Base-by-base conservation (phyloP, 2,888 invertebrate species). In the Pogonocherus hispidulus region DNA sequence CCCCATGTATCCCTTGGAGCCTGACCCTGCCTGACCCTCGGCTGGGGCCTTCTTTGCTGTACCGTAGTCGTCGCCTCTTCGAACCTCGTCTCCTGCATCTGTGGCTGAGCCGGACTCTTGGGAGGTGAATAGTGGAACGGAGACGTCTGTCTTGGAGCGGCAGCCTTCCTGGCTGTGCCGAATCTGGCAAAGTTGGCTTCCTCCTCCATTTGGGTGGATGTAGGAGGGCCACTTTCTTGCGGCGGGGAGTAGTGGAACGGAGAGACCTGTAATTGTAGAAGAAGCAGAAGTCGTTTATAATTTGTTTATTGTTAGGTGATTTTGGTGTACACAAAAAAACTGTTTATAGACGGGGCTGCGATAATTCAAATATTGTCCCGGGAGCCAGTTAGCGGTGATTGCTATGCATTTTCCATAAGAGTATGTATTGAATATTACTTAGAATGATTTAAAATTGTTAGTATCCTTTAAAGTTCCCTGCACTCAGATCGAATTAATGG, bases 1-100 rank as follows among this genome's bases (percentile, higher is more conserved):
- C 80, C 77, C 83, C 84, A 84, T 1, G 78, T 66, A 67, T 84
- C 84, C 35, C 71, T 71, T 0, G 83, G 83, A 4, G 76, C 81
- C 37, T 20, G 9, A 49, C 44, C 32, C 18, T 41, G 41, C 52
- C 71, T 52, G 23, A 56, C 37, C 32, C 35, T 3, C 1, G 70
- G 73, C 18, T 37, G 32, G 20, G 47, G 65, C 27, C 66, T 66
- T 27, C 22, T 64, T 23, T 59, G 65, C 47, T 70, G 71, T 22
- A 62, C 54, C 20, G 51, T 68, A n/a, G 66, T 65, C 37, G 47
- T 51, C 2, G 59, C 35, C 9, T 51, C 27, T 3, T 73, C 67
- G 32, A 71, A 64, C 18, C 47, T 67, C 0, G 71, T 70, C 20
- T 71, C 64, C 16, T 46, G 37, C 5, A 52, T 1, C 6, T 55